phyloP scores from a whole-genome alignment of 1,140 invertebrate species.

The Scylla paramamosain region DNA sequence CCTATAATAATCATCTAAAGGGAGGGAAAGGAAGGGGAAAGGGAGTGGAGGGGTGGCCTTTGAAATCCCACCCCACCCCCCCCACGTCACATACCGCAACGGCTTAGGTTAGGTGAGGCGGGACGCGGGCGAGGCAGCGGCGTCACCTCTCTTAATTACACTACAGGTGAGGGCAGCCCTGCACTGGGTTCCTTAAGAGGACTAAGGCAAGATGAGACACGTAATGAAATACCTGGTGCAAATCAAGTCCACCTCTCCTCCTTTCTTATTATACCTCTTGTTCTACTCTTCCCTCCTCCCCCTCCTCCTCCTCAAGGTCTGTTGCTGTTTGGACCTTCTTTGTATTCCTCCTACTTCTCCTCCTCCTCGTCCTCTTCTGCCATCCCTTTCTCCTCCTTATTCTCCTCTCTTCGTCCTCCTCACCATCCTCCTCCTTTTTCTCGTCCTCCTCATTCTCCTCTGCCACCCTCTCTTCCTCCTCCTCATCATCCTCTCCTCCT shows the following conservation, averaged over 20 bases:
- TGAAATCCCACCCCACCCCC: background rate
- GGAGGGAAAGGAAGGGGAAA: background rate
- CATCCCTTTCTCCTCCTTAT: background rate
- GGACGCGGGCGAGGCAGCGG: background rate
- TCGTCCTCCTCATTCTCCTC: too few species aligned
- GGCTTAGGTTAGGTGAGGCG: background rate
- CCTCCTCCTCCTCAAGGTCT: background rate
- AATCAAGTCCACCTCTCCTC: background rate
- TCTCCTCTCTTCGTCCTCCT: too few species aligned
- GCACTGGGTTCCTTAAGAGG: background rate
- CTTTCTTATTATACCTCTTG: background rate
- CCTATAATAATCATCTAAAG: background rate
- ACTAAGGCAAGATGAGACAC: background rate
- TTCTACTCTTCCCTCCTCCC: background rate
- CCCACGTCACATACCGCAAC: background rate
- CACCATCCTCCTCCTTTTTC: too few species aligned
- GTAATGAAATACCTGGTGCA: background rate
- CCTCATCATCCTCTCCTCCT: background rate
- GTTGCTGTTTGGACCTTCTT: too few species aligned
- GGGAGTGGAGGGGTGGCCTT: background rate
- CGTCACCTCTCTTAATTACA: background rate
- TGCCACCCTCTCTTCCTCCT: too few species aligned
- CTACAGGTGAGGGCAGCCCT: background rate
- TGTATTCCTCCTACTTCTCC: background rate
- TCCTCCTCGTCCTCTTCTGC: background rate